Evolutionary conservation across 2,888 invertebrate genomes (phyloP), one percentile per base, ranked within the genome.

Genomic region (Chaitophorus viminalis): DNA sequence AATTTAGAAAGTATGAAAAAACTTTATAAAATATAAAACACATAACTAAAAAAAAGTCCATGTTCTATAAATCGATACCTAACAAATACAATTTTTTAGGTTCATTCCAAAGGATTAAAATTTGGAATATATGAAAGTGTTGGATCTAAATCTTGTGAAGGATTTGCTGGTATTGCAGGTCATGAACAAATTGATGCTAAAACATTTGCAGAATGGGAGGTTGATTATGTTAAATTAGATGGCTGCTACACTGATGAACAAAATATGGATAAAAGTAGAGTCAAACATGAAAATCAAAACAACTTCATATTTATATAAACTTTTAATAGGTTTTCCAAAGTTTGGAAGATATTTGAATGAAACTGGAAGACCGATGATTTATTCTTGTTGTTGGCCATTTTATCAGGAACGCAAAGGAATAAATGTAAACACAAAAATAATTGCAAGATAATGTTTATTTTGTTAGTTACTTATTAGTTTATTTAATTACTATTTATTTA

Each of bases 121-220:
- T 92, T 94, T 89, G 94, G 94, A 46, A 93, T 94, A 84, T 94
- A 94, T 90, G 93, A 93, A 90, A 93, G 94, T 90, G 93, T 93
- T 90, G 94, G 94, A 9, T 92, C 92, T 29, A 91, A 91, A 89
- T 94, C 94, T 1, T 94, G 94, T 90, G 93, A 91, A 29, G 93
- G 93, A 6, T 94, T 92, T 90, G 93, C 93, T 6, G 94, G 93
- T 52, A 92, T 92, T 83, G 90, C 91, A 86, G 91, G 91, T 70
- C 91, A 92, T 90, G 90, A 93, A 90, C 90, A 93, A 89, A 90
- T 90, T 14, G 94, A 94, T 91, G 93, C 93, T 4, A 90, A 92
- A 84, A 93, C 93, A 6, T 93, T 94, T 90, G 93, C 93, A 14
- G 91, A 92, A 11, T 94, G 94, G 94, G 91, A 90, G 36, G 93